These are phyloP conservation scores for Muscina levida DNA, from an alignment of 2,888 invertebrate genomes.

Conservation along the genomic window DNA sequence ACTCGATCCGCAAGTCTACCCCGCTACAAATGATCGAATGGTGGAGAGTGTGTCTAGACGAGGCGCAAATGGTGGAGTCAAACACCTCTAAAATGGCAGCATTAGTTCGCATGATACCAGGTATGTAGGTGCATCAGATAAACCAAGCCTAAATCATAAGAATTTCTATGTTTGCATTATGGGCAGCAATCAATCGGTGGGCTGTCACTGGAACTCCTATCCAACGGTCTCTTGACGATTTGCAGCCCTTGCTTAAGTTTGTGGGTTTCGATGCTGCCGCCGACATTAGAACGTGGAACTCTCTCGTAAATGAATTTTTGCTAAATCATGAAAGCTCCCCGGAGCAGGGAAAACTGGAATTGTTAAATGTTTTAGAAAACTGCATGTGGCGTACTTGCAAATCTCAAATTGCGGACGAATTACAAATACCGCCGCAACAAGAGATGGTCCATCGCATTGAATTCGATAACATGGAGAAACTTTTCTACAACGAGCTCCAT, in stretches of 20 bases:
- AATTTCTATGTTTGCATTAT: no score
- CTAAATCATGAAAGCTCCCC: conserved; percentile 43
- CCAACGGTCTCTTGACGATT: conserved; percentile 82
- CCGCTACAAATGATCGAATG: conserved; percentile 86
- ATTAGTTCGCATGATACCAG: conserved; percentile 75
- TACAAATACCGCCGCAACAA: conserved; percentile 84
- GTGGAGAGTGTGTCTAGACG: conserved; percentile 90
- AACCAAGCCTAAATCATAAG: not conserved
- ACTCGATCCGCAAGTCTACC: conserved; percentile 84
- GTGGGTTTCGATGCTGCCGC: conserved; percentile 77
- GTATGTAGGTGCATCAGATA: conserved; percentile 62
- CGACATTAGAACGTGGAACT: conserved; percentile 72
- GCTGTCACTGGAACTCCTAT: conserved; percentile 88
- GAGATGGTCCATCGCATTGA: conserved; percentile 82
- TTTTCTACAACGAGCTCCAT: conserved; percentile 86
- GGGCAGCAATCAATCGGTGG: conserved; percentile 84
- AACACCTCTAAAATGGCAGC: conserved; percentile 82
- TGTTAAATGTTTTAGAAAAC: conserved; percentile 72
- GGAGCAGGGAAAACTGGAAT: not conserved
- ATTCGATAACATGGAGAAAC: conserved; percentile 87
- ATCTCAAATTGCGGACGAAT: conserved; percentile 84
- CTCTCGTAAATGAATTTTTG: conserved; percentile 71
- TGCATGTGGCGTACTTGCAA: conserved; percentile 86
- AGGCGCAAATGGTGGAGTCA: conserved; percentile 89
- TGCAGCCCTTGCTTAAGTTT: conserved; percentile 77